Evolutionary conservation across 2,797 vertebrate species (phyloP).

Genomic region (Melanotaenia trifasciata): DNA sequence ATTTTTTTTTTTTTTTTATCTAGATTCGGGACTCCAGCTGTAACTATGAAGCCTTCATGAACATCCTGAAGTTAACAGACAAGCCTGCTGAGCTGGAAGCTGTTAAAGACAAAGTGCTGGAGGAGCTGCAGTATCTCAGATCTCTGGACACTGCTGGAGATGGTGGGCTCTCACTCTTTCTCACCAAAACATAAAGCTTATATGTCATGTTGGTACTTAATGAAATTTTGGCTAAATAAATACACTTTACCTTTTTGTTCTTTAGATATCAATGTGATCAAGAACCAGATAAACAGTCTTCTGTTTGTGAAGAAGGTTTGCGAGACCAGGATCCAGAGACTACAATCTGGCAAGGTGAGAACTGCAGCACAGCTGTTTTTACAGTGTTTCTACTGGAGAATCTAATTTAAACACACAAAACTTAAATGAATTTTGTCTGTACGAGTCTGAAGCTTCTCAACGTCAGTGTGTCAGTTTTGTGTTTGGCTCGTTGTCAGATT

Average conservation of each 20-base stretch:
- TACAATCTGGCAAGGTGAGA: constrained; percentile 98
- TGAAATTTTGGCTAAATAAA: not conserved
- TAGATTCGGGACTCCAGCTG: constrained; percentile 98
- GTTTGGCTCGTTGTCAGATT: constrained; percentile 18
- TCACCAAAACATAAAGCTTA: constrained; percentile 18
- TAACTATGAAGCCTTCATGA: constrained; percentile 99
- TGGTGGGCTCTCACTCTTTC: constrained; percentile 78
- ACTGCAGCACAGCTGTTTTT: not conserved
- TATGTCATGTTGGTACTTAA: not conserved
- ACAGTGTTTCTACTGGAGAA: not conserved
- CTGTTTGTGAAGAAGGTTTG: constrained; percentile 99
- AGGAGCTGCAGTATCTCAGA: constrained; percentile 97
- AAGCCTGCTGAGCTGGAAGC: constrained; percentile 94
- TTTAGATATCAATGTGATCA: constrained; percentile 97
- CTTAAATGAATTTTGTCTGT: not conserved
- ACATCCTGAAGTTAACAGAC: constrained; percentile 98
- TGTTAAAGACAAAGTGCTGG: constrained; percentile 95
- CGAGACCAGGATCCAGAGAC: constrained; percentile 97
- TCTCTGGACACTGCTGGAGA: constrained; percentile 98
- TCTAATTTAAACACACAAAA: not conserved
- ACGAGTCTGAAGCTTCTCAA: constrained; percentile 2
- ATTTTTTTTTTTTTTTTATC: constrained; percentile 11
- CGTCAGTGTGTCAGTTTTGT: constrained; percentile 10
- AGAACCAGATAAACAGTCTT: constrained; percentile 99
- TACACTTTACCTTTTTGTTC: constrained; percentile 13